A percentile compares a stretch with the other conserved stretches of the same genome.
These are phyloP conservation scores for Cliona cf. orientalis DNA, from an alignment of 37 sponge, comb jelly and placozoan species.

Conservation along the genomic window DNA sequence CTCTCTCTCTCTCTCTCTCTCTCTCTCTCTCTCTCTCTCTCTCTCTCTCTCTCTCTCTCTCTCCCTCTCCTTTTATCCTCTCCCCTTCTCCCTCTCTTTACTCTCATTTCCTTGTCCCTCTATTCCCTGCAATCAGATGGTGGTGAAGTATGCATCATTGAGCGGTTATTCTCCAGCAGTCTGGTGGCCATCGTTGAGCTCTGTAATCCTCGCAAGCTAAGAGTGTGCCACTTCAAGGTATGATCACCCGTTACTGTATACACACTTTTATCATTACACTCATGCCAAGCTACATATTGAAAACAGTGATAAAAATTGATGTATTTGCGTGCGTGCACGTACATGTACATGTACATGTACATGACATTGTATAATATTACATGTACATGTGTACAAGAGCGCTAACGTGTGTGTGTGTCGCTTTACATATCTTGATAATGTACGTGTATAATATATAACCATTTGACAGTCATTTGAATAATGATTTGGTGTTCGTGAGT, in stretches of 20 bases:
- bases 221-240: constrained; percentile 97
- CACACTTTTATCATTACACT: too few species aligned
- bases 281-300: too few species aligned
- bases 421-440: too few species aligned
- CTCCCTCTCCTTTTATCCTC: too few species aligned
- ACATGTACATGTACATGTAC: too few species aligned
- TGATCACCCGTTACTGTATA: not conserved
- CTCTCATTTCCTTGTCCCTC: not conserved
- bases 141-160: constrained; percentile 90
- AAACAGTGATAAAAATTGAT: too few species aligned
- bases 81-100: too few species aligned
- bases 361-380: not conserved
- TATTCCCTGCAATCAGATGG: constrained; percentile 62
- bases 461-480: too few species aligned
- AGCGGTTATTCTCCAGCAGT: constrained; percentile 95
- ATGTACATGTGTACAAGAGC: not conserved
- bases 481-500: too few species aligned
- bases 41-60: constrained; percentile 4
- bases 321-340: too few species aligned
- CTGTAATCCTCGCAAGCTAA: constrained; percentile 86
- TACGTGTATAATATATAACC: too few species aligned
- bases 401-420: too few species aligned
- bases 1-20: not conserved
- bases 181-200: constrained; percentile 93
- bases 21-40: not conserved